phyloP scores from a whole-genome alignment of 23 tunicate genomes.

The Styela clava region DNA sequence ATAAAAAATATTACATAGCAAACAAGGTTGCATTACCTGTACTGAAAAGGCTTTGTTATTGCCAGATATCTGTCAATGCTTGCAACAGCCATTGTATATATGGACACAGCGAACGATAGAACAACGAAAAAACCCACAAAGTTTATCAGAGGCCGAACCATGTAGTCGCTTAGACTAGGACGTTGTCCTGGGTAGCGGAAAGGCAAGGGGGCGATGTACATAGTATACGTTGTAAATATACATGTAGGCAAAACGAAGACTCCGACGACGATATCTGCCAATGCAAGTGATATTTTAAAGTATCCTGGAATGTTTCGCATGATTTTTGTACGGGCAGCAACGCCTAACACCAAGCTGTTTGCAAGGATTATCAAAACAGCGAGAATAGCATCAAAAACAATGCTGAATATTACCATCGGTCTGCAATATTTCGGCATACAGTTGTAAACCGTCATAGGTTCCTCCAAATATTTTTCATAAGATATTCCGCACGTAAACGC shows the following conservation, averaged over 20 bases:
- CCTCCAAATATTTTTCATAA: conserved; percentile 12
- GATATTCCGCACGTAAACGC: conserved; percentile 56
- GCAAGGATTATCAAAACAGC: conserved; percentile 46
- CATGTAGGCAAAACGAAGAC: conserved; percentile 65
- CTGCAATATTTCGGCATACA: conserved; percentile 49
- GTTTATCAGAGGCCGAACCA: conserved; percentile 33
- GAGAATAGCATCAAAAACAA: conserved; percentile 56
- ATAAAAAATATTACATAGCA: too few species aligned
- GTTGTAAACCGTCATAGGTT: conserved; percentile 34
- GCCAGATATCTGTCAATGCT: conserved; percentile 81
- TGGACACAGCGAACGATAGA: conserved; percentile 47
- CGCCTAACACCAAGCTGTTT: conserved; percentile 54
- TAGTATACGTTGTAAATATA: conserved; percentile 44
- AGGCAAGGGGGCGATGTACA: conserved; percentile 58
- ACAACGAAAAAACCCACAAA: conserved; percentile 64
- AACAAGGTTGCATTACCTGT: too few species aligned
- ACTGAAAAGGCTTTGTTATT: conserved; percentile 62
- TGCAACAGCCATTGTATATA: conserved; percentile 64
- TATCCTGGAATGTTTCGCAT: conserved; percentile 94
- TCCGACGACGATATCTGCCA: conserved; percentile 77
- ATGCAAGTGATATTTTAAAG: conserved; percentile 83
- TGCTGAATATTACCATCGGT: conserved; percentile 30
- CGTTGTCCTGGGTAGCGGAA: conserved; percentile 46
- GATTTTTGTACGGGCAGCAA: conserved; percentile 42
- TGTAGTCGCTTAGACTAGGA: conserved; percentile 45